Base-by-base conservation (phyloP, 2,888 invertebrate species). In the Acanthococcus lagerstroemiae region DNA sequence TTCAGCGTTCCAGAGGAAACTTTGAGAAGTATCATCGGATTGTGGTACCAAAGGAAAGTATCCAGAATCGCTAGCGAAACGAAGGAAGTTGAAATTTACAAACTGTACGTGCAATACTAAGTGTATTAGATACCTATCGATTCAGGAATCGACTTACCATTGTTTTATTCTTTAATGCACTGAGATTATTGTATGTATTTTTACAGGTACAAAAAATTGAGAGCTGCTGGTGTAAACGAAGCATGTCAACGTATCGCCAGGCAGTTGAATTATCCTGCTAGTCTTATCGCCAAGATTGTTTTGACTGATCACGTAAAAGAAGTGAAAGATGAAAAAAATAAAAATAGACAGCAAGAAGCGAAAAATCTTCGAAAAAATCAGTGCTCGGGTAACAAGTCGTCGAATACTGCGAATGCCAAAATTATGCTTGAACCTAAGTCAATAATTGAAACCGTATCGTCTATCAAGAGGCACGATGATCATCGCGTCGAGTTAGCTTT, bases 21-120 rank as follows among this genome's bases (percentile, higher is more conserved):
- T 9, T 19, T 61, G 22, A 61, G 61, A 61, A 61, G 61, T 26
- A 61, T 61, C 21, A 61, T 61, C 22, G 37, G 61, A 19, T n/a
- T 61, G 27, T 61, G 61, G 61, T 50, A 50, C 22, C 46, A 25
- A 12, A 48, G 61, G n/a, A 50, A 30, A 61, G 48, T 21, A 7
- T 26, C 61, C 7, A 15, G 21, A n/a, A 7, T 50, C 6, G 26
- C 61, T 6, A 19, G 27, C n/a, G 21, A 26, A 9, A 30, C 50
- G 24, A 61, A 61, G 15, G 61, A 61, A 19, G n/a, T 61, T 19
- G 46, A 61, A 12, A 24, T 61, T n/a, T 61, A 61, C n/a, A 22
- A 48, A 48, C 26, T 48, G 61, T 61, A 21, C 4, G 50, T 25
- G 17, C 37, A n/a, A 3, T 37, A 37, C 37, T n/a, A n/a, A n/a